Conservation (phyloP, 1,140 invertebrate genomes). For the Druon quercuslanigerum region DNA sequence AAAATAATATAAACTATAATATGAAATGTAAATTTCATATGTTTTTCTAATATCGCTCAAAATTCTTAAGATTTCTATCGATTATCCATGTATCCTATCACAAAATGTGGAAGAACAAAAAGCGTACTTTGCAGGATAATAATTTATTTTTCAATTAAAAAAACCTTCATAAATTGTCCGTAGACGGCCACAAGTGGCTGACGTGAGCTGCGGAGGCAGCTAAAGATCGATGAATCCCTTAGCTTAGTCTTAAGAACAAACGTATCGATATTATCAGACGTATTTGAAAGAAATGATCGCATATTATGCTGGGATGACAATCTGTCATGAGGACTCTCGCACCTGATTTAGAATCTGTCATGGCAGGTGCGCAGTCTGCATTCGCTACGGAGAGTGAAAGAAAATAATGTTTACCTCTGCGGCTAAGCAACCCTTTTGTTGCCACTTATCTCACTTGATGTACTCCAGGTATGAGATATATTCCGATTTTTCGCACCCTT, state of each 20-base stretch:
- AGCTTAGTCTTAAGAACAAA: conserved; percentile 28
- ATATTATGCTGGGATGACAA: conserved; percentile 8
- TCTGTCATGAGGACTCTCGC: neutral
- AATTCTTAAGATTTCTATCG: neutral
- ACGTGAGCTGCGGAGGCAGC: conserved; percentile 50
- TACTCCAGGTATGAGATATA: conserved; percentile 42
- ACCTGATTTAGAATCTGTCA: conserved; percentile 3
- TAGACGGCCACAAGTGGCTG: conserved; percentile 67
- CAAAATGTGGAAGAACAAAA: neutral
- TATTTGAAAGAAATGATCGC: neutral
- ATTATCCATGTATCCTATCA: neutral
- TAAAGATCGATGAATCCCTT: conserved; percentile 62
- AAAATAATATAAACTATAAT: neutral
- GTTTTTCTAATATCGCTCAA: neutral
- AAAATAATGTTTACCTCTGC: conserved; percentile 66
- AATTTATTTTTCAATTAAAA: too few species aligned
- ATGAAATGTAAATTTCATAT: neutral
- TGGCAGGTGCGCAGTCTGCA: neutral
- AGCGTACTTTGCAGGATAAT: conserved; percentile 37
- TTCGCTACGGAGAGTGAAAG: conserved; percentile 32
- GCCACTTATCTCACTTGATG: conserved; percentile 53
- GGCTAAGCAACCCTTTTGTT: conserved; percentile 61
- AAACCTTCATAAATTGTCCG: conserved; percentile 38
- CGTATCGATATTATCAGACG: conserved; percentile 29
- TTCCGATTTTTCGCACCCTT: conserved; percentile 42